Conservation (phyloP, 1,140 invertebrate species). For the Achroia grisella region DNA sequence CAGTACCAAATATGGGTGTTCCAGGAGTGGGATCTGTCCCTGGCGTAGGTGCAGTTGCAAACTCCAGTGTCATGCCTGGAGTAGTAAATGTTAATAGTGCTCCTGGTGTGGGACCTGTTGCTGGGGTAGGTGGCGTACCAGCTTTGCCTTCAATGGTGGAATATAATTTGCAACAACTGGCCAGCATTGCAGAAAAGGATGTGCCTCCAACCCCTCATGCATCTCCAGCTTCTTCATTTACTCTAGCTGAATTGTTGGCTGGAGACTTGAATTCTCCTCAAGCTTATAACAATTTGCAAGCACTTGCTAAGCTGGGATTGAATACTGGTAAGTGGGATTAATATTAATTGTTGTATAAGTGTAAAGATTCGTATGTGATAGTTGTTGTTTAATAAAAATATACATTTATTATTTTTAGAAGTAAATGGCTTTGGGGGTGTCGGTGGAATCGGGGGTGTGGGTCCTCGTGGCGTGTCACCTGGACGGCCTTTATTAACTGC, state of each 20-base stretch:
- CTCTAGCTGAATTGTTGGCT: slow-evolving; percentile 81
- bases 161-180: slow-evolving; percentile 87
- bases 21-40: slow-evolving; percentile 37
- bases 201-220: slow-evolving; percentile 74
- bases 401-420: slow-evolving; percentile 35
- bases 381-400: not conserved
- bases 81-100: slow-evolving; percentile 52
- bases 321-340: slow-evolving; percentile 76
- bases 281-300: slow-evolving; percentile 90
- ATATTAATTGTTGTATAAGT: not conserved
- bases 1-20: slow-evolving; percentile 43
- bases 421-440: slow-evolving; percentile 56
- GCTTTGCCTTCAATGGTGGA: slow-evolving; percentile 83
- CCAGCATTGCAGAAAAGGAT: slow-evolving; percentile 82
- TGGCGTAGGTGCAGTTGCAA: slow-evolving; percentile 37
- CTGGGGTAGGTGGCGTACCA: slow-evolving; percentile 51
- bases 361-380: slow-evolving; percentile 1
- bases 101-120: slow-evolving; percentile 41
- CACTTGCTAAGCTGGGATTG: slow-evolving; percentile 88
- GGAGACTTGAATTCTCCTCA: slow-evolving; percentile 82
- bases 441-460: slow-evolving; percentile 39
- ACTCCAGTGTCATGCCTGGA: slow-evolving; percentile 39
- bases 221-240: slow-evolving; percentile 80
- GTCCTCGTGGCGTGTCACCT: slow-evolving; percentile 71
- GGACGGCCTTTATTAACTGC: slow-evolving; percentile 56